A percentile compares a stretch with the other conserved stretches of the same genome.
phyloP scores from a whole-genome alignment of 2,113 vertebrate genomes.

The Peromyscus maniculatus region DNA sequence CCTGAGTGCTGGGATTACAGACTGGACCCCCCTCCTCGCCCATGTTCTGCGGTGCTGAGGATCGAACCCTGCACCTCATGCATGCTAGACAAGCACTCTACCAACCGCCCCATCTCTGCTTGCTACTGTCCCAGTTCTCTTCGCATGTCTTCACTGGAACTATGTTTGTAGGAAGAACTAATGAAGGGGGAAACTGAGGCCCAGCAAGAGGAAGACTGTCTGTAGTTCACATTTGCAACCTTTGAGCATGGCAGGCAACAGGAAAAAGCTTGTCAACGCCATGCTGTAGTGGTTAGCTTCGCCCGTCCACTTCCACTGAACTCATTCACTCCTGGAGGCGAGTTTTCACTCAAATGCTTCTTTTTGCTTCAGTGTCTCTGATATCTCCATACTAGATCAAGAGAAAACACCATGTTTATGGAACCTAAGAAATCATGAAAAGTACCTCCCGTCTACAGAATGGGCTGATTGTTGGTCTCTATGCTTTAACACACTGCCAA shows the following conservation, averaged over 20 bases:
- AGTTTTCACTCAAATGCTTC: neutral
- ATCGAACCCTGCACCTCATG: too few relatives aligned
- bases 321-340: neutral
- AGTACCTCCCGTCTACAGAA: neutral
- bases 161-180: neutral
- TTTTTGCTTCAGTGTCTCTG: neutral
- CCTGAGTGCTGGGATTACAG: neutral
- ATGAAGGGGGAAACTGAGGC: neutral
- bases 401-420: neutral
- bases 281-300: neutral
- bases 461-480: neutral
- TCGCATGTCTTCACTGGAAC: neutral
- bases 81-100: neutral
- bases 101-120: too few relatives aligned
- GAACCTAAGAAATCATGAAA: neutral
- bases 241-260: neutral
- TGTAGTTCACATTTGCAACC: neutral
- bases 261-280: neutral
- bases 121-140: neutral
- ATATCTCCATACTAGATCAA: slow-evolving; percentile 1
- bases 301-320: neutral
- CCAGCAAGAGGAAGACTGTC: neutral
- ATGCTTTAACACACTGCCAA: neutral
- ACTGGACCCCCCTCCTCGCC: neutral
- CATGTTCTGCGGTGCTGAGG: neutral